Percentiles rank a stretch among this genome's conserved stretches.
Evolutionary conservation across 2,113 vertebrate species (phyloP).

Genomic region (Alethe castanea): DNA sequence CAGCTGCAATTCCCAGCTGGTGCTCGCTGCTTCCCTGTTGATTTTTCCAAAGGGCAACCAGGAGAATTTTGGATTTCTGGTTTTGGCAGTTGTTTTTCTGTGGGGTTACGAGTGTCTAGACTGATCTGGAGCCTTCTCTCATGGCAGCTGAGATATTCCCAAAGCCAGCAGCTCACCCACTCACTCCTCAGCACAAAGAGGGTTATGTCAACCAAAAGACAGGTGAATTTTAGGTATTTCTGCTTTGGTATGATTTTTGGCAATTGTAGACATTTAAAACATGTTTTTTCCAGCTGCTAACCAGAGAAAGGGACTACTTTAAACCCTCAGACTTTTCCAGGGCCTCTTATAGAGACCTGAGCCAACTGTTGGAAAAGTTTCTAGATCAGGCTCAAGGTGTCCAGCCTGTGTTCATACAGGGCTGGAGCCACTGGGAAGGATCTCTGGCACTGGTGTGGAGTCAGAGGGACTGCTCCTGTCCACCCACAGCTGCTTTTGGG

Average conservation of each 20-base stretch:
- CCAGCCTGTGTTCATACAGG: background rate
- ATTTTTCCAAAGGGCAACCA: background rate
- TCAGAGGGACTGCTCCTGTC: background rate
- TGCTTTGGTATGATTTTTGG: background rate
- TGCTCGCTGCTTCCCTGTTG: rapidly evolving
- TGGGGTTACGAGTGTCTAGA: background rate
- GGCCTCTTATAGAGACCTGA: background rate
- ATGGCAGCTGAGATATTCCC: background rate
- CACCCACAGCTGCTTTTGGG: background rate
- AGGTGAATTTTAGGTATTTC: background rate
- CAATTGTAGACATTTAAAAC: background rate
- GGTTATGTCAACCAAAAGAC: background rate
- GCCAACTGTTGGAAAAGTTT: background rate
- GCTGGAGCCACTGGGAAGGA: background rate
- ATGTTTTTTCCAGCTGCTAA: background rate
- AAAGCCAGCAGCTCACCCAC: background rate
- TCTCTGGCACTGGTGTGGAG: background rate
- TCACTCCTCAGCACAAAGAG: background rate
- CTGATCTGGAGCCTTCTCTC: background rate
- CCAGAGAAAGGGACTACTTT: background rate
- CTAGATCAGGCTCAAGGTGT: background rate
- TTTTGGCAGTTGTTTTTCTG: background rate
- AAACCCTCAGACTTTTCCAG: rapidly evolving
- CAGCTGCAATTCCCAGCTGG: background rate
- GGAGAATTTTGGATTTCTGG: background rate